These are phyloP conservation scores for Orthonevra nobilis DNA, from an alignment of 2,888 invertebrate genomes.

Conservation along the genomic window DNA sequence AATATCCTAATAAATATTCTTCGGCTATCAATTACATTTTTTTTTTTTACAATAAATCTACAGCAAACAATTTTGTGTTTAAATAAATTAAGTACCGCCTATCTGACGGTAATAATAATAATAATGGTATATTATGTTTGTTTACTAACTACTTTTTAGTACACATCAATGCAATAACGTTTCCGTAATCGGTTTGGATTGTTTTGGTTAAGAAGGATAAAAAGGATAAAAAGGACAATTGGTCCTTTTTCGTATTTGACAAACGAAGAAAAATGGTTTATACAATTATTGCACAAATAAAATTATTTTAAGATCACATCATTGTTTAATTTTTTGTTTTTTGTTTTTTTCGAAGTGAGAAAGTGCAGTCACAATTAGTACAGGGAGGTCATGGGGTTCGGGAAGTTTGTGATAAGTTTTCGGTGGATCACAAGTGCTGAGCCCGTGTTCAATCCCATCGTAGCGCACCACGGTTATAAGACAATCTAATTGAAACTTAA, in stretches of 20 bases:
- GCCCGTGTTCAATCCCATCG: constrained; percentile 53
- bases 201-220: constrained; percentile 21
- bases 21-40: constrained; percentile 56
- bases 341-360: constrained; percentile 25
- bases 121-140: too few relatives aligned
- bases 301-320: constrained; percentile 58
- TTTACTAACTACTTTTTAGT: constrained; percentile 64
- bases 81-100: constrained; percentile 29
- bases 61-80: constrained; percentile 41
- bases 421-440: constrained; percentile 58
- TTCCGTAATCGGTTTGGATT: constrained; percentile 1
- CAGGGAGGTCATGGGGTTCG: too few relatives aligned
- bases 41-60: constrained; percentile 48
- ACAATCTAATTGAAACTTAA: constrained; percentile 34
- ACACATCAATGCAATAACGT: constrained; percentile 51
- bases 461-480: too few relatives aligned
- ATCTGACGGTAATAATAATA: constrained; percentile 7
- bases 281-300: constrained; percentile 60
- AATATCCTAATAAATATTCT: constrained; percentile 47
- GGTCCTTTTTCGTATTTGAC: too few relatives aligned
- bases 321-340: too few relatives aligned
- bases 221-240: too few relatives aligned
- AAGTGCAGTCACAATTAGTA: constrained; percentile 51
- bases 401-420: constrained; percentile 51
- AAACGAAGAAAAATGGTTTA: too few relatives aligned